A percentile compares a stretch with the other conserved stretches of the same genome.
These are phyloP conservation scores for Daphoenositta chrysoptera DNA, from an alignment of 2,113 vertebrate genomes.

Conservation along the genomic window DNA sequence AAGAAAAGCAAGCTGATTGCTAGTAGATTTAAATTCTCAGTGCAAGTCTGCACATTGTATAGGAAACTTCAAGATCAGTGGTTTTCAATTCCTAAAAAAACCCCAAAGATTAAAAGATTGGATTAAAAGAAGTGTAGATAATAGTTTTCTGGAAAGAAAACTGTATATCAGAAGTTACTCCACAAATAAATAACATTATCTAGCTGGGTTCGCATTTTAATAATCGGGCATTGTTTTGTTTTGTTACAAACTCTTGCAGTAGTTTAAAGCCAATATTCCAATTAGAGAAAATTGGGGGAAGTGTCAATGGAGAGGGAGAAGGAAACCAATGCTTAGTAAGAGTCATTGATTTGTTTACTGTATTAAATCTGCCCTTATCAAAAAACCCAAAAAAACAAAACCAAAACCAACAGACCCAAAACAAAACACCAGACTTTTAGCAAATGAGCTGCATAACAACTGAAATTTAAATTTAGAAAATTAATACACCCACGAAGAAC, in stretches of 20 bases:
- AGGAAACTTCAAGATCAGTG: not conserved
- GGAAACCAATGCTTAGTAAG: not conserved
- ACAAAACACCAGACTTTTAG: not conserved
- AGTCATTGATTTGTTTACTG: not conserved
- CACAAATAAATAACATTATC: constrained; percentile 25
- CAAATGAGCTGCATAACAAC: not conserved
- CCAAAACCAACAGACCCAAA: not conserved
- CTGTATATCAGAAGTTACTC: constrained; percentile 41
- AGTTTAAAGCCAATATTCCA: not conserved
- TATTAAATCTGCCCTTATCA: not conserved
- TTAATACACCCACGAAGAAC: not conserved
- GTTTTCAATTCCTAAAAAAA: not conserved
- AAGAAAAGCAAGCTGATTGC: not conserved
- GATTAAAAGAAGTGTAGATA: constrained; percentile 65
- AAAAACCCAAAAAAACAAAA: not conserved
- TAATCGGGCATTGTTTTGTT: constrained; percentile 33
- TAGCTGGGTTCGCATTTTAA: constrained; percentile 63
- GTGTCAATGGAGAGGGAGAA: not conserved
- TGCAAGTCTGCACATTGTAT: not conserved
- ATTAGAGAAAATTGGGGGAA: not conserved
- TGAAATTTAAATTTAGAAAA: not conserved
- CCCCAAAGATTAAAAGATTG: too few species aligned
- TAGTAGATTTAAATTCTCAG: not conserved
- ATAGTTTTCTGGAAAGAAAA: constrained; percentile 71
- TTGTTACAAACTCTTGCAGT: not conserved